Base-by-base conservation (phyloP, 35 echinoderm and acorn worm genomes). In the Apostichopus parvimensis region DNA sequence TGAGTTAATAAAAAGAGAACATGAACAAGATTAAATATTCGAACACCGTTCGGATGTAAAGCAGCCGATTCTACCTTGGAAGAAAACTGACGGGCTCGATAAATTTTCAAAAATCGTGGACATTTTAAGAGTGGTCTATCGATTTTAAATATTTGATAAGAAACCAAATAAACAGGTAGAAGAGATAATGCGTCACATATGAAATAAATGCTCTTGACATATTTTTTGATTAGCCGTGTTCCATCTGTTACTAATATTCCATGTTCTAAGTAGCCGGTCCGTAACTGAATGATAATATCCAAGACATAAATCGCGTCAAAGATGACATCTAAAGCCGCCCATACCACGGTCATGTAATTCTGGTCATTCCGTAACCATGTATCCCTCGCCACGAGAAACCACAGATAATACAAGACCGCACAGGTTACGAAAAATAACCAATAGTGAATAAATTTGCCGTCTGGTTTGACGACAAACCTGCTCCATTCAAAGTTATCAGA, bases 261-360 rank as follows among this genome's bases (percentile, higher is more conserved):
- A 9, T 99, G 97, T 52, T 99, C 97, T 25, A 99, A 77, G 71
- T 93, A 99, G 3, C 95, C 97, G 4, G 95, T 94, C n/a, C 97
- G 72, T 8, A 94, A 62, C 73, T 99, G 97, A 57, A 99, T 89
- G 1, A 93, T 65, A 53, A 99, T 99, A 87, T 99, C 97, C 2
- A 96, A 6, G 12, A 99, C 34, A 83, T 94, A 99, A n/a, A 99
- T 91, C 20, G 93, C 89, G 83, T 99, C 97, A 79, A 79, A 99
- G 8, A 99, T 15, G 60, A 90, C 91, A 80, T 99, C 97, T 11
- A 96, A n/a, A 13, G 79, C 86, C 22, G 93, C 92, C 97, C 97
- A 99, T 8, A 93, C 73, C 5, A 53, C 22, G 5, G 87, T 54
- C 10, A 79, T 89, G 26, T 93, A 53, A 4, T 91, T 56, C n/a